Evolutionary conservation across 2,888 invertebrate genomes (phyloP), one percentile per base, ranked within the genome.

Genomic region (Drosophila niveifrons): DNA sequence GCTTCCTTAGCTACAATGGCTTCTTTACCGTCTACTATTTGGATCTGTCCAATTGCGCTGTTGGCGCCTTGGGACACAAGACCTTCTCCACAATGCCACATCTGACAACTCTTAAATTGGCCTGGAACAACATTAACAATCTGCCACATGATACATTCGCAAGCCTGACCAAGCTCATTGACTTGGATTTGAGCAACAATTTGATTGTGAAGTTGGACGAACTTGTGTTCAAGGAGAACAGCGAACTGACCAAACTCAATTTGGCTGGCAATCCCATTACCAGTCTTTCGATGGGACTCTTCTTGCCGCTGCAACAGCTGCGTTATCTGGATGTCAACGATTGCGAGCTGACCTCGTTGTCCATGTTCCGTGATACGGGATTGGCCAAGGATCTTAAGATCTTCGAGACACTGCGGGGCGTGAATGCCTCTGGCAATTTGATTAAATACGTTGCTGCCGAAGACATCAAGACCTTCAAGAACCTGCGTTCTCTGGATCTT

Each of bases 121-220:
- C 96, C 17, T 94, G 94, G 85, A 97, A 97, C 89, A 94, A 94
- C 80, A 94, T 94, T 65, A 94, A 94, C 84, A 93, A 93, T 34
- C 92, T 94, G 76, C 94, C 93, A 68, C 92, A 91, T 29, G 93
- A 94, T 77, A 94, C 94, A 15, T 95, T 95, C 82, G 93, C 93
- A 6, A 91, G 91, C 36, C 92, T 94, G 6, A 94, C 93, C 2
- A 94, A 95, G 79, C 92, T 97, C 3, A 94, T 94, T 28, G 94
- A 95, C 64, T 93, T 97, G 59, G 96, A 96, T 88, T 93, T 97
- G 43, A 95, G 96, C 34, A 94, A 95, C 84, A 97, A 97, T 88
- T 90, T 94, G 77, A 93, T 97, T 53, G 92, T 93, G 7, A 93
- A 93, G 17, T 90, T 97, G 34, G 94, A 95, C 48, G 92, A 93